A percentile compares a stretch with the other conserved stretches of the same genome.
Evolutionary conservation across 2,888 invertebrate species (phyloP).

Genomic region (Spodoptera littoralis): DNA sequence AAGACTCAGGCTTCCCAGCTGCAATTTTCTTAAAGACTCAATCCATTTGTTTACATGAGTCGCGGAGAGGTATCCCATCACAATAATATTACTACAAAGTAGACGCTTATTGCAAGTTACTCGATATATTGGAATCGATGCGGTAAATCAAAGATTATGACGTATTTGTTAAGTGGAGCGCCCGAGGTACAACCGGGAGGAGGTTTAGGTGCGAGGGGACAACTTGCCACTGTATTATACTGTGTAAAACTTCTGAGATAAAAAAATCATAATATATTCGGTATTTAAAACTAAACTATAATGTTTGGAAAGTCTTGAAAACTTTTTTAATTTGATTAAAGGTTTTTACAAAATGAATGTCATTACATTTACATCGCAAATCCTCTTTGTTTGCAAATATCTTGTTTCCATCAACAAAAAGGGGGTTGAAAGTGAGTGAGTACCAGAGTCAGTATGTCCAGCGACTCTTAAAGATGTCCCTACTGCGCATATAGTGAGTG

Average conservation of each 20-base stretch:
- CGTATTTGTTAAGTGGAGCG: conserved; percentile 28
- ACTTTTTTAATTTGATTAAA: too few species aligned
- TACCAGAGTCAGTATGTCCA: conserved; percentile 43
- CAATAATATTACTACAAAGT: conserved; percentile 15
- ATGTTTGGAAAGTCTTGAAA: too few species aligned
- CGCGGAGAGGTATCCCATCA: not conserved
- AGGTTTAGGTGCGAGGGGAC: not conserved
- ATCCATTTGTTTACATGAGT: conserved; percentile 18
- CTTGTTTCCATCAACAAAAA: conserved; percentile 8
- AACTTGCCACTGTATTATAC: not conserved
- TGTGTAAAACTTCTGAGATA: not conserved
- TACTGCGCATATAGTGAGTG: conserved; percentile 54
- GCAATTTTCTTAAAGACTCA: not conserved
- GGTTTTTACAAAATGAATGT: too few species aligned
- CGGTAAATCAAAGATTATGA: conserved; percentile 40
- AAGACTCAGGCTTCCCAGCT: too few species aligned
- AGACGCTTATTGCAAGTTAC: conserved; percentile 25
- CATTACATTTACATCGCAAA: too few species aligned
- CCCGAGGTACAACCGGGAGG: not conserved
- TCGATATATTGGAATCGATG: conserved; percentile 20
- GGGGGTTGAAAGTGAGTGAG: not conserved
- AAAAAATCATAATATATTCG: too few species aligned
- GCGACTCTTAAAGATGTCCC: conserved; percentile 54
- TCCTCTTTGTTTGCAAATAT: not conserved
- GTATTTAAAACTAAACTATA: too few species aligned